phyloP scores from a whole-genome alignment of 2,797 vertebrate genomes.

The Onychomys leucogaster region DNA sequence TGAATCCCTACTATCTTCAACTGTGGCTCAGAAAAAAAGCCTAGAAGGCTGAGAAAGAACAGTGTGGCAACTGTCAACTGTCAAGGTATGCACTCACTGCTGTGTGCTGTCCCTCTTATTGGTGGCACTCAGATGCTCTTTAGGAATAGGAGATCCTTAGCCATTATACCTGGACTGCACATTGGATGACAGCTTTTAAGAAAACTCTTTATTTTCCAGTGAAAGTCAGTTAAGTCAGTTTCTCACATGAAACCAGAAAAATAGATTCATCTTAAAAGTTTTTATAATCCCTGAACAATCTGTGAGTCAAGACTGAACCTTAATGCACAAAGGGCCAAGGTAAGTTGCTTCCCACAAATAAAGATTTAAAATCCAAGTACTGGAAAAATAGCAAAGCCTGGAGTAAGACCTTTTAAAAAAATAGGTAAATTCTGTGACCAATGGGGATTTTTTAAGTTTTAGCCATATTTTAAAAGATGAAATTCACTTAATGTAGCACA shows the following conservation, averaged over 20 bases:
- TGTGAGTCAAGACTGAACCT: background rate
- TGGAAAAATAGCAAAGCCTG: background rate
- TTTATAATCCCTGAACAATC: slow-evolving; percentile 2
- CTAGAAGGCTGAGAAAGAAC: slow-evolving; percentile 17
- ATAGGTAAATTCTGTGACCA: background rate
- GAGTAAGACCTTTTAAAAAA: background rate
- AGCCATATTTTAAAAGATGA: background rate
- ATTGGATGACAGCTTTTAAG: background rate
- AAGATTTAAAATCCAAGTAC: background rate
- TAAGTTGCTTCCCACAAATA: background rate
- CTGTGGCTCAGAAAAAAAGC: background rate
- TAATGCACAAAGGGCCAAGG: background rate
- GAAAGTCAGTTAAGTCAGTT: slow-evolving; percentile 11
- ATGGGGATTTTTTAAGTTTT: background rate
- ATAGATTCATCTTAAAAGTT: slow-evolving; percentile 37
- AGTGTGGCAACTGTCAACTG: background rate
- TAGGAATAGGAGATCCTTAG: background rate
- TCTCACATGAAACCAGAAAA: background rate
- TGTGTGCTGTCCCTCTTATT: background rate
- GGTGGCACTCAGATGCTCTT: background rate
- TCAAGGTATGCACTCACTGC: background rate
- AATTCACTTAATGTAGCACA: background rate
- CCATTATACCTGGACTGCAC: background rate
- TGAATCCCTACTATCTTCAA: background rate
- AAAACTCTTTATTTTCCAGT: slow-evolving; percentile 18